phyloP scores from a whole-genome alignment of 1,140 invertebrate species.

The Drosophila sturtevanti region DNA sequence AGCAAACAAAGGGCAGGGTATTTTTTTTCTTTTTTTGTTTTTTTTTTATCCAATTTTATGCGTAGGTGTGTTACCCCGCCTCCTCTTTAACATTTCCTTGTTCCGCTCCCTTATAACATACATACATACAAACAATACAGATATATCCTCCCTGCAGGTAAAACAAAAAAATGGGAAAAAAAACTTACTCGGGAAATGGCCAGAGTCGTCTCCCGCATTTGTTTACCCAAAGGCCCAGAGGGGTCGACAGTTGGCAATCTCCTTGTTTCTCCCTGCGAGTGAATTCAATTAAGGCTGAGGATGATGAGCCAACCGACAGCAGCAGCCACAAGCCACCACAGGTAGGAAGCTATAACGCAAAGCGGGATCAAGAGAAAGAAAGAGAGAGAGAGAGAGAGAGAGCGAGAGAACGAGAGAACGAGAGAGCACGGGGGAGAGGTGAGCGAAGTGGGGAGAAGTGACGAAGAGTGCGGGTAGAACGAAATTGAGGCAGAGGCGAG shows the following conservation, averaged over 20 bases:
- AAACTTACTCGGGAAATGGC: slow-evolving; percentile 45
- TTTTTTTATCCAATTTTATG: slow-evolving; percentile 57
- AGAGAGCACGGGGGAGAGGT: too few relatives aligned
- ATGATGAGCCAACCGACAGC: neutral
- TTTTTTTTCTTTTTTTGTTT: too few relatives aligned
- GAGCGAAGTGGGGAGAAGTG: too few relatives aligned
- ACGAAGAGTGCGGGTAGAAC: too few relatives aligned
- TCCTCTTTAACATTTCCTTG: slow-evolving; percentile 1
- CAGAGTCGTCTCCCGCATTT: slow-evolving; percentile 53
- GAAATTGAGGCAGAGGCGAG: neutral
- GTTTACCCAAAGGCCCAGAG: slow-evolving; percentile 56
- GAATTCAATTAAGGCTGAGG: slow-evolving; percentile 61
- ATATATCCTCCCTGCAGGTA: neutral
- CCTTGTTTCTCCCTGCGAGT: slow-evolving; percentile 42
- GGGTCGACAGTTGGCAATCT: slow-evolving; percentile 34
- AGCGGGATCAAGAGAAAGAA: neutral
- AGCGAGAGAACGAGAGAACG: too few relatives aligned
- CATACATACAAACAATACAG: neutral
- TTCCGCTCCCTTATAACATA: slow-evolving; percentile 14
- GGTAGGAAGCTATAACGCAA: neutral
- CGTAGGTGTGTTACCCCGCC: slow-evolving; percentile 25
- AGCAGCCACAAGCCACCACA: slow-evolving; percentile 18
- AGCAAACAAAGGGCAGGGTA: slow-evolving; percentile 31
- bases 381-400: too few relatives aligned
- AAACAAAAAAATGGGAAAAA: slow-evolving; percentile 14